Evolutionary conservation across 2,113 vertebrate species (phyloP).

Genomic region (Emydura subglobosa): DNA sequence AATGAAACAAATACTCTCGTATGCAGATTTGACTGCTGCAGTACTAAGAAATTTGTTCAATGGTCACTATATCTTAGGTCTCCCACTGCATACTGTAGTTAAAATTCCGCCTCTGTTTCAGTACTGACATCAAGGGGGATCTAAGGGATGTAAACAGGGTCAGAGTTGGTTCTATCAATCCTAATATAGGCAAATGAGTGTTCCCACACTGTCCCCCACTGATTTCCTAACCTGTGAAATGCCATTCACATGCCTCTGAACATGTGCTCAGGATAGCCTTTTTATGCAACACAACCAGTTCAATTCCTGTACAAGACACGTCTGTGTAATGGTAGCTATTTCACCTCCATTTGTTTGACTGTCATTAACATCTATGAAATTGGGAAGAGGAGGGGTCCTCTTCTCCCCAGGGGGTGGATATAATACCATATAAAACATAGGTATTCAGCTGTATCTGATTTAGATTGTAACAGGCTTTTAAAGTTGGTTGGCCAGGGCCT

Average conservation of each 20-base stretch:
- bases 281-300: not conserved
- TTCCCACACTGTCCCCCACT: not conserved
- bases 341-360: not conserved
- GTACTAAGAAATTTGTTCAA: not conserved
- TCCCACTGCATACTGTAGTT: not conserved
- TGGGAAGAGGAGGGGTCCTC: not conserved
- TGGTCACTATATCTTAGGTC: not conserved
- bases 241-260: not conserved
- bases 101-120: not conserved
- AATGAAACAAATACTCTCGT: not conserved
- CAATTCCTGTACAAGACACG: not conserved
- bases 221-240: not conserved
- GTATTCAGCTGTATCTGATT: not conserved
- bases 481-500: not conserved
- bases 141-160: not conserved
- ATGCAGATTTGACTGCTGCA: not conserved
- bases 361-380: not conserved
- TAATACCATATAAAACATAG: not conserved
- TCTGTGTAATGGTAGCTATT: not conserved
- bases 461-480: not conserved
- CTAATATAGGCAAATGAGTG: not conserved
- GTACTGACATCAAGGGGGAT: not conserved
- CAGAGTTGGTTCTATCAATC: not conserved
- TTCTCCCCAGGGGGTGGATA: not conserved
- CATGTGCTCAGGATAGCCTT: not conserved